These are phyloP conservation scores for Coreius guichenoti DNA, from an alignment of 2,797 vertebrate genomes.

Conservation along the genomic window DNA sequence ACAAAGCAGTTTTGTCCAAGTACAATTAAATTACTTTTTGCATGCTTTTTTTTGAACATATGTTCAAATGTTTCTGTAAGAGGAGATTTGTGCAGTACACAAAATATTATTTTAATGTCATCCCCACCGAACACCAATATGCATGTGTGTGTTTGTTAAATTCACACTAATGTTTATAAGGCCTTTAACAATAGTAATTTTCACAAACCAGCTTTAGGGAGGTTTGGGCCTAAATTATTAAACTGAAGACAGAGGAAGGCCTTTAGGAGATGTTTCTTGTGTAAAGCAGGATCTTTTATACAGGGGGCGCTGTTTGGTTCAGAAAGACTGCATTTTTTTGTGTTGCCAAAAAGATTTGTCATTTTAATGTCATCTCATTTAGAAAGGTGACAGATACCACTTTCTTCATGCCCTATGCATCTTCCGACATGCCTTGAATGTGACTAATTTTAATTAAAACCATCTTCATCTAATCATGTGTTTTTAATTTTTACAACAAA, in stretches of 20 bases:
- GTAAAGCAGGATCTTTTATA: background rate
- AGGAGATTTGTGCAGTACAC: background rate
- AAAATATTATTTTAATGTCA: background rate
- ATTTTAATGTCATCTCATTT: background rate
- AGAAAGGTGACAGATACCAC: background rate
- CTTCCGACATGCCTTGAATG: background rate
- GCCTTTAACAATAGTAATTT: background rate
- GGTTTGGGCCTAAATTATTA: background rate
- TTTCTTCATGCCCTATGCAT: background rate
- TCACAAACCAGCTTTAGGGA: background rate
- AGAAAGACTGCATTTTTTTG: background rate
- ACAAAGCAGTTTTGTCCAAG: background rate
- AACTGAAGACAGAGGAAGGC: background rate
- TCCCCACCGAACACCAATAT: background rate
- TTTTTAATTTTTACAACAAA: background rate
- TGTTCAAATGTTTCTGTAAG: background rate
- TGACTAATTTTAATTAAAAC: background rate
- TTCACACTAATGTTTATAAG: background rate
- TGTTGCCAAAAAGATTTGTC: background rate
- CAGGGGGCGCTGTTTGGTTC: constrained; percentile 18
- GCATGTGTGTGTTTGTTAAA: background rate
- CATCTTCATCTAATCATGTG: background rate
- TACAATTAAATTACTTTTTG: background rate
- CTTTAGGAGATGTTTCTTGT: background rate
- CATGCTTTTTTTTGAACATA: background rate